Evolutionary conservation across 1,140 invertebrate genomes (phyloP).

Genomic region (Solenopsis fugax): DNA sequence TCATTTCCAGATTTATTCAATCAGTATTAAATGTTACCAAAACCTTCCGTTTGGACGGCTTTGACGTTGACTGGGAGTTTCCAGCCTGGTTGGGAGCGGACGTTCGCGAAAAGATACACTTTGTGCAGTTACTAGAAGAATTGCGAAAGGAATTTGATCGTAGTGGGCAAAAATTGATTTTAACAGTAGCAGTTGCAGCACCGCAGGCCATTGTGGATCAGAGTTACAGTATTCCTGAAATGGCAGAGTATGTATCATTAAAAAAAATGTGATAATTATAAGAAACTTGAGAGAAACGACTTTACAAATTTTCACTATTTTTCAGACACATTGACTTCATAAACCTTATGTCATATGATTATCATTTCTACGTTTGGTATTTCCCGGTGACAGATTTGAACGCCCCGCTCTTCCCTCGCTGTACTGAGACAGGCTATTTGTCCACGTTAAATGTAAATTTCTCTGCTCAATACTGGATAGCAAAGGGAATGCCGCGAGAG

Average conservation of each 20-base stretch:
- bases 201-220: slow-evolving; percentile 90
- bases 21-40: slow-evolving; percentile 89
- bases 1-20: slow-evolving; percentile 88
- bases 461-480: slow-evolving; percentile 93
- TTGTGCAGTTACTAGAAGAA: slow-evolving; percentile 91
- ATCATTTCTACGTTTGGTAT: slow-evolving; percentile 92
- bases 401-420: slow-evolving; percentile 90
- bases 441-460: slow-evolving; percentile 94
- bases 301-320: slow-evolving; percentile 53
- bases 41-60: slow-evolving; percentile 91
- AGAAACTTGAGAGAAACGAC: background rate
- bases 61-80: slow-evolving; percentile 97
- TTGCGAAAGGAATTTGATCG: slow-evolving; percentile 89
- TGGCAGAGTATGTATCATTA: slow-evolving; percentile 88
- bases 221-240: slow-evolving; percentile 91
- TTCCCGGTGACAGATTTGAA: slow-evolving; percentile 94
- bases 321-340: slow-evolving; percentile 93
- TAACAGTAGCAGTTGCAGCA: slow-evolving; percentile 93
- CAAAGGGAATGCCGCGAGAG: slow-evolving; percentile 92
- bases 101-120: slow-evolving; percentile 89
- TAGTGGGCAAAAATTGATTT: slow-evolving; percentile 87
- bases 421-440: slow-evolving; percentile 89
- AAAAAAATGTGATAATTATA: slow-evolving; percentile 12
- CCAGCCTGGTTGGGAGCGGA: slow-evolving; percentile 86
- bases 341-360: slow-evolving; percentile 97